phyloP scores from a whole-genome alignment of 2,797 vertebrate genomes.

The Pseudopleuronectes americanus region DNA sequence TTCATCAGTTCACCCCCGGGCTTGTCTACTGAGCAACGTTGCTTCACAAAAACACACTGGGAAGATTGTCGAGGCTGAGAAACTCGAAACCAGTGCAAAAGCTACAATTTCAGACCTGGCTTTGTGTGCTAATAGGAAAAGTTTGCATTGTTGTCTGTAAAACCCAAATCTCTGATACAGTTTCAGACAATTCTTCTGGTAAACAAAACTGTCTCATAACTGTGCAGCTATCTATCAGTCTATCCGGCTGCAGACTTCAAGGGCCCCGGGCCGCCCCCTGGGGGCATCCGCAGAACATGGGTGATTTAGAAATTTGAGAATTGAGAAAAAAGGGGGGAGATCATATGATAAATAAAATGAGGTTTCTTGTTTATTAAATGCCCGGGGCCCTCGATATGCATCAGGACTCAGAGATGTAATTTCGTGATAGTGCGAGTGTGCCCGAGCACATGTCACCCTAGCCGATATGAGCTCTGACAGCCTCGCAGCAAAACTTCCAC shows the following conservation, averaged over 20 bases:
- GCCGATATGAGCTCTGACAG: conserved; percentile 72
- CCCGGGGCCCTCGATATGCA: conserved; percentile 56
- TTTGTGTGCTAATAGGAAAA: conserved; percentile 26
- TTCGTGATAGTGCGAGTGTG: conserved; percentile 67
- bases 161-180: neutral
- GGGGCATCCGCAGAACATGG: neutral
- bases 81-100: neutral
- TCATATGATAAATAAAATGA: conserved; percentile 49
- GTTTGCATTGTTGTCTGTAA: conserved; percentile 2
- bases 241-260: conserved; percentile 1
- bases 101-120: neutral
- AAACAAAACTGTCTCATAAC: conserved; percentile 13
- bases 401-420: conserved; percentile 68
- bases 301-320: conserved; percentile 23
- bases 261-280: neutral
- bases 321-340: conserved; percentile 19
- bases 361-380: conserved; percentile 62
- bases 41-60: conserved; percentile 20
- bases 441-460: conserved; percentile 65
- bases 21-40: conserved; percentile 30
- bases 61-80: conserved; percentile 30
- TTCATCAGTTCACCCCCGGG: conserved; percentile 35
- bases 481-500: conserved; percentile 55
- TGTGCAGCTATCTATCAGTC: neutral
- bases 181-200: neutral